These are phyloP conservation scores for Hipparchia semele DNA, from an alignment of 2,888 invertebrate species.

Conservation along the genomic window DNA sequence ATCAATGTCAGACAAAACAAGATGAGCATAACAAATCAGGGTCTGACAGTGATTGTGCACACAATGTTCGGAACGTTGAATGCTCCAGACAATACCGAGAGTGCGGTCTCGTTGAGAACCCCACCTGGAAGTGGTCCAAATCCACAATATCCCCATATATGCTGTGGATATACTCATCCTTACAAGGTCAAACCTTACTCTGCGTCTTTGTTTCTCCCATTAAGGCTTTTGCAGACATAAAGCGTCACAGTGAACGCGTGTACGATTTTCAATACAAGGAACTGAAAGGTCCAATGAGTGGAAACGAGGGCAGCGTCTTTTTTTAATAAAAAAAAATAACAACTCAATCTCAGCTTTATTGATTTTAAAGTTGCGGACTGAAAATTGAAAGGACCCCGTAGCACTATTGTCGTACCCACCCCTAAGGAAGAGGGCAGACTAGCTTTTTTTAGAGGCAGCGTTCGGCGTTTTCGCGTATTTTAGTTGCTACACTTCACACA, in stretches of 20 bases:
- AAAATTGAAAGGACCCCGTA: too few species aligned
- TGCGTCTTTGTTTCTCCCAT: neutral
- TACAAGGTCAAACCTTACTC: slow-evolving; percentile 20
- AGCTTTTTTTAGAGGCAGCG: too few species aligned
- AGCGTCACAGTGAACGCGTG: neutral
- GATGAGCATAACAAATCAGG: slow-evolving; percentile 52
- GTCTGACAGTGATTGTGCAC: slow-evolving; percentile 71
- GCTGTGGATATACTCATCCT: slow-evolving; percentile 23
- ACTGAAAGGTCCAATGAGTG: neutral
- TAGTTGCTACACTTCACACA: too few species aligned
- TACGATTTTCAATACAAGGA: neutral
- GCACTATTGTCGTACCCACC: too few species aligned
- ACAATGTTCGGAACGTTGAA: slow-evolving; percentile 63
- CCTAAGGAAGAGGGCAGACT: too few species aligned
- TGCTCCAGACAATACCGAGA: slow-evolving; percentile 59
- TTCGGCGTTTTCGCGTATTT: too few species aligned
- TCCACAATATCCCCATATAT: slow-evolving; percentile 36
- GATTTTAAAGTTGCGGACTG: too few species aligned
- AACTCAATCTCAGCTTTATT: too few species aligned
- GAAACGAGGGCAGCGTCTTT: too few species aligned
- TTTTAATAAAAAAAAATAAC: too few species aligned
- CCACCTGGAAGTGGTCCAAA: slow-evolving; percentile 69
- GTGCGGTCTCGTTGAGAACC: slow-evolving; percentile 60
- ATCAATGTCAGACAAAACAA: neutral
- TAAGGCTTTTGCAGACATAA: neutral